Evolutionary conservation across 1,140 invertebrate genomes (phyloP), one percentile per base, ranked within the genome.

Genomic region (Euglossa dilemma): DNA sequence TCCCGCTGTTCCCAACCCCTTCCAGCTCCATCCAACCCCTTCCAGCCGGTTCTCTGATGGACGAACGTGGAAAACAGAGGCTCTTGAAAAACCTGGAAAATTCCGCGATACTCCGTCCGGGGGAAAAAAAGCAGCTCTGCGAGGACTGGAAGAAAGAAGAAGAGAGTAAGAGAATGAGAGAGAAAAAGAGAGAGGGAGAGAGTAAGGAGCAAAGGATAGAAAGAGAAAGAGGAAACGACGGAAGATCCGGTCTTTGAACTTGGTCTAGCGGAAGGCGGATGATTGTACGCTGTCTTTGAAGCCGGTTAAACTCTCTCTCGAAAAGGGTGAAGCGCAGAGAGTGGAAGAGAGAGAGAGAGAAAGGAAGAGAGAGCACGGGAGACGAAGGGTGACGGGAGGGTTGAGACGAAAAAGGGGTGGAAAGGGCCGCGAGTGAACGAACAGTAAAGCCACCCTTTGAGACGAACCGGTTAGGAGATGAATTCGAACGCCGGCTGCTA

Each of bases 391-490:
- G 5, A 57, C 23, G 47, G 6, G 12, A 75, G 71, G 71, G 75
- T 23, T 11, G 47, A 50, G 47, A 50, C 52, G 16, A 54, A 52
- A 59, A 50, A 57, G 71, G 64, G 81, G 70, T 54, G 52, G 76
- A 83, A 85, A 83, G 86, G 80, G 64, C 70, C 83, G 45, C 73
- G 75, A 87, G 86, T 56, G 87, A 88, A 89, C 79, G 86, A 85
- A 87, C 80, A 84, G 90, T 85, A 91, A 91, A 91, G 90, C 87
- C 83, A 90, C 90, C 91, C 91, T 92, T 93, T 93, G 92, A 92
- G 87, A 91, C 77, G 71, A 84, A 89, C 88, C 82, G 89, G 90
- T 89, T 90, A 90, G 86, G 78, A 92, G 91, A 93, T 93, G 92
- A 93, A 92, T 92, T 93, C 91, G 85, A 91, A 88, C 88, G 85